phyloP scores from a whole-genome alignment of 2,113 vertebrate genomes.

The Monarcha castaneiventris region DNA sequence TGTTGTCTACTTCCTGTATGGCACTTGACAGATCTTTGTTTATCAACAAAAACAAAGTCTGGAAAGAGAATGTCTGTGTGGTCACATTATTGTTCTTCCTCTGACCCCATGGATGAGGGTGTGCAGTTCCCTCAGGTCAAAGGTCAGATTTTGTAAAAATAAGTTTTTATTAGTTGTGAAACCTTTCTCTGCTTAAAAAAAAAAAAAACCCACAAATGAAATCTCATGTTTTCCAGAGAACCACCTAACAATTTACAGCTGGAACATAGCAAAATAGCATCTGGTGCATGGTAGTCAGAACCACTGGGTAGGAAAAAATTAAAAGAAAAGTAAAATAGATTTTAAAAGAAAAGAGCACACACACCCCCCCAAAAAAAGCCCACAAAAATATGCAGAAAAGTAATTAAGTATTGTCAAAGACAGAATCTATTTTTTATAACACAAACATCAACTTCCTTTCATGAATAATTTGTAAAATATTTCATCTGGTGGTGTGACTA shows the following conservation, averaged over 20 bases:
- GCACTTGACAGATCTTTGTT: not conserved
- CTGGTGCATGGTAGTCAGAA: not conserved
- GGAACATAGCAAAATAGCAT: not conserved
- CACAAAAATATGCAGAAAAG: not conserved
- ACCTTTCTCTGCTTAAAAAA: fast-evolving
- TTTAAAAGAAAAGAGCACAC: not conserved
- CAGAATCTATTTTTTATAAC: not conserved
- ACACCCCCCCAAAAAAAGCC: not conserved
- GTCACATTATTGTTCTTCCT: not conserved
- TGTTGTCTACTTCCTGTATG: fast-evolving
- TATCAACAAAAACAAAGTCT: not conserved
- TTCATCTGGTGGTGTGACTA: not conserved
- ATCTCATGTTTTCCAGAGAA: not conserved
- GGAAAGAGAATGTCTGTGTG: not conserved
- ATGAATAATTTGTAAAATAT: not conserved
- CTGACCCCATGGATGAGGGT: not conserved
- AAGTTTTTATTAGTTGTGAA: not conserved
- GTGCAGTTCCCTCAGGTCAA: fast-evolving
- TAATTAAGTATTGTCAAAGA: not conserved
- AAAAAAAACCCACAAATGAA: too few species aligned
- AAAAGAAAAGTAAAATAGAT: not conserved
- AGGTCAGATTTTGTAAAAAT: not conserved
- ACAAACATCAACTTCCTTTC: not conserved
- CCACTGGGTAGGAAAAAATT: not conserved
- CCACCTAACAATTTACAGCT: not conserved